Evolutionary conservation across 2,113 vertebrate genomes (phyloP).

Genomic region (Megaceryle torquata): DNA sequence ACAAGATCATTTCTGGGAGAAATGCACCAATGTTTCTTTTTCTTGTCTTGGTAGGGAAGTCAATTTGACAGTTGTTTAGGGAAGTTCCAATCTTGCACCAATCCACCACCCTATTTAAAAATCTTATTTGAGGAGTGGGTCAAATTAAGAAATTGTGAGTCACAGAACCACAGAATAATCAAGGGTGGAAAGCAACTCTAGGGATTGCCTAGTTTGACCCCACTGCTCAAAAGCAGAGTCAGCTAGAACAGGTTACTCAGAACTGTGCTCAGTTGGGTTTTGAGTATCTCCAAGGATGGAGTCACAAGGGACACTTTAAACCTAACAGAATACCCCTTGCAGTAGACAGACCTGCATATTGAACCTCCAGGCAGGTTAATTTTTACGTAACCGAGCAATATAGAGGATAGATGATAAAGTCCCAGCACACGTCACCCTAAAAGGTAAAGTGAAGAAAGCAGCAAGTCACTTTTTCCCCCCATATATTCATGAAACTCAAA

Average conservation of each 20-base stretch:
- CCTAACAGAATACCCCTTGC: neutral
- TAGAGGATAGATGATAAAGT: neutral
- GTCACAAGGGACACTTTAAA: neutral
- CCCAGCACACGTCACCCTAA: slow-evolving; percentile 11
- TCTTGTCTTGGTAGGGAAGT: neutral
- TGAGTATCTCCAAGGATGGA: neutral
- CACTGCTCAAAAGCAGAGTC: neutral
- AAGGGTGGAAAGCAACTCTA: neutral
- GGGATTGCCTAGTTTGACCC: neutral
- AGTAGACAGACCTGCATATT: slow-evolving; percentile 14
- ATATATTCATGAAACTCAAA: neutral
- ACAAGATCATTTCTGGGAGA: neutral
- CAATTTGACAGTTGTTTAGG: neutral
- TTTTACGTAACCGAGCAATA: slow-evolving; percentile 6
- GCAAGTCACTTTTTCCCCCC: slow-evolving; percentile 9
- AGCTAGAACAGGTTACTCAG: slow-evolving; percentile 10
- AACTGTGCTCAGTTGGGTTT: neutral
- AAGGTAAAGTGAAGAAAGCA: slow-evolving; percentile 18
- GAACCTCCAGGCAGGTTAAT: slow-evolving; percentile 20
- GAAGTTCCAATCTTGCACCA: neutral
- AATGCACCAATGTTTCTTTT: neutral
- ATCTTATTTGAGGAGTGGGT: neutral
- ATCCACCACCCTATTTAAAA: neutral
- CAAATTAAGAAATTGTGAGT: neutral
- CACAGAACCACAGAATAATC: neutral